A percentile compares a stretch with the other conserved stretches of the same genome.
Evolutionary conservation across 1,140 invertebrate species (phyloP).

Genomic region (Euglossa dilemma): DNA sequence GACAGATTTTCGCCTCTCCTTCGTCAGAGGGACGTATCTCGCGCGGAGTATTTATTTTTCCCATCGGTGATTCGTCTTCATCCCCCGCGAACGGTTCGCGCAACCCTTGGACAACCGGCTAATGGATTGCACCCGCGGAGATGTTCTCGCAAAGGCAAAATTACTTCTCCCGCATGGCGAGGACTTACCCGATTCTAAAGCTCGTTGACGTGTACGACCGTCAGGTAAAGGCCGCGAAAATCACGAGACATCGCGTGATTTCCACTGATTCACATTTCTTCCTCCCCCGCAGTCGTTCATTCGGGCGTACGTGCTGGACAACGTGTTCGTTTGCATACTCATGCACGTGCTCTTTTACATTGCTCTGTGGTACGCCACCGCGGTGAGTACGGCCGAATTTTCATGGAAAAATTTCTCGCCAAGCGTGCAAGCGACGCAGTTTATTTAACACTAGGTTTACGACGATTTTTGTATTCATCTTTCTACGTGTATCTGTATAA

Average conservation of each 20-base stretch:
- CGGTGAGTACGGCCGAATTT: constrained; percentile 65
- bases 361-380: constrained; percentile 75
- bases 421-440: too few species aligned
- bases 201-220: constrained; percentile 72
- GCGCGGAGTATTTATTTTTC: not conserved
- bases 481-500: too few species aligned
- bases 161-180: constrained; percentile 64
- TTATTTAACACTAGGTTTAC: too few species aligned
- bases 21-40: not conserved
- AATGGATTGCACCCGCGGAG: constrained; percentile 56
- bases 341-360: constrained; percentile 76
- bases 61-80: not conserved
- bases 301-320: constrained; percentile 75
- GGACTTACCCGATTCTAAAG: constrained; percentile 68
- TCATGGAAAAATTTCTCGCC: fast-evolving
- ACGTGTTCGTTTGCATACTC: constrained; percentile 73
- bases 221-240: constrained; percentile 61
- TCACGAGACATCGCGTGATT: not conserved
- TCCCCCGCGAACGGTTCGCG: not conserved
- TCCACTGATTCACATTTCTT: not conserved
- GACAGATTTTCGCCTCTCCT: constrained; percentile 42
- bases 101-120: constrained; percentile 32
- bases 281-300: constrained; percentile 72
- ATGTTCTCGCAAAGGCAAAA: constrained; percentile 69
- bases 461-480: too few species aligned